Evolutionary conservation across 2,113 vertebrate species (phyloP), one percentile per base, ranked within the genome.

Genomic region (Odontophorus gujanensis): DNA sequence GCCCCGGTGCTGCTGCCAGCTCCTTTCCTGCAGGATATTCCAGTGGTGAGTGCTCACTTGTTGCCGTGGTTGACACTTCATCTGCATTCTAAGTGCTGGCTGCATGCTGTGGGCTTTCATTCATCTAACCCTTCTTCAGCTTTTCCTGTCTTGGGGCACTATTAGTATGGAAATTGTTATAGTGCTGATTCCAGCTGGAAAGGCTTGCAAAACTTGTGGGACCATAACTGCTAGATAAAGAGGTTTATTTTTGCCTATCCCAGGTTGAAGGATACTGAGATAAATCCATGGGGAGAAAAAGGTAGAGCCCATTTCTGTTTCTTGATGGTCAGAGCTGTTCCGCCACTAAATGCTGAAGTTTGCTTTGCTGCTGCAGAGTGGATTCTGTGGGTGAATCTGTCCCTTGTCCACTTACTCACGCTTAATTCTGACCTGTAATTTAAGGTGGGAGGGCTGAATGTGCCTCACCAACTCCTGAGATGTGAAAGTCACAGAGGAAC

Each of bases 11-110:
- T 40, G 21, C 26, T 45, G 25, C 28, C 1, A 3, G 55, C 59
- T 45, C 34, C 57, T 84, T 84, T 93, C 89, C 87, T 75, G 66
- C 1, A 3, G 47, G 73, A 84, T 80, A 34, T 94, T 90, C 83
- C 83, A 84, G 38, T 0, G 69, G 61, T 50, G 76, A 80, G 84
- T 91, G 51, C 43, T 76, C 87, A 79, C 59, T 36, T 2, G 2
- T 4, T 53, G 22, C 14, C 0, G 5, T 1, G 11, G n/a, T 11
- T 73, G 15, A 38, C 0, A 3, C 50, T 1, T 22, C 7, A 13
- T 28, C 45, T 3, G 1, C 14, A 11, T 2, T 2, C 47, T 18
- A 6, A 6, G 26, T 11, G 34, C 57, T 24, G 79, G 38, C 53
- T 62, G 25, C 0, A 3, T 34, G 55, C 28, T 0, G 1, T 0